phyloP scores from a whole-genome alignment of 2,888 invertebrate genomes.

The Aporophyla lueneburgensis region DNA sequence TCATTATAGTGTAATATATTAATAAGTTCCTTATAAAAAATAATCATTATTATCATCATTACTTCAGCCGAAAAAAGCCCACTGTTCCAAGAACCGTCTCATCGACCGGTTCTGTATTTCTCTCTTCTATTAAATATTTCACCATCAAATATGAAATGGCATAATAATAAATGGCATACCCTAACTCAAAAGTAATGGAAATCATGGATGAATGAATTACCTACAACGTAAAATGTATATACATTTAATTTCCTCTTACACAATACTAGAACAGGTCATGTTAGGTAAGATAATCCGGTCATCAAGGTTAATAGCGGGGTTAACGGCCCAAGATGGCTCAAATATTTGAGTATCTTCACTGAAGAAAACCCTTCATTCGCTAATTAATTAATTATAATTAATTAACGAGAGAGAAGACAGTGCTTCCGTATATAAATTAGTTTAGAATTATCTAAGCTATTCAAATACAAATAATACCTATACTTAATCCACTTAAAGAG shows the following conservation, averaged over 20 bases:
- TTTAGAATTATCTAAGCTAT: background rate
- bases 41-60: too few relatives aligned
- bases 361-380: constrained; percentile 2
- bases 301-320: constrained; percentile 5
- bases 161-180: too few relatives aligned
- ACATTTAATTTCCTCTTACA: background rate
- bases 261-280: background rate
- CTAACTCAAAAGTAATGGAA: background rate
- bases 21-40: too few relatives aligned
- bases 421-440: constrained; percentile 1
- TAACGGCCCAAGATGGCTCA: background rate
- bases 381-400: constrained; percentile 22
- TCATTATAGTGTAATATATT: too few relatives aligned
- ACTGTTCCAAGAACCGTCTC: too few relatives aligned
- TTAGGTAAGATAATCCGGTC: constrained; percentile 3
- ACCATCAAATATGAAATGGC: background rate
- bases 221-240: background rate
- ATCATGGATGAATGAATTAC: background rate
- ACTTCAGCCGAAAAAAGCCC: too few relatives aligned
- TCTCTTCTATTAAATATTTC: background rate
- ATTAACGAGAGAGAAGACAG: constrained; percentile 26
- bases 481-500: background rate
- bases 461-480: constrained; percentile 27
- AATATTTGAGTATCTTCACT: constrained; percentile 2
- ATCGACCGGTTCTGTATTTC: too few relatives aligned